Conservation (phyloP, 2,113 vertebrate genomes). For the Planiliza haematocheilus region DNA sequence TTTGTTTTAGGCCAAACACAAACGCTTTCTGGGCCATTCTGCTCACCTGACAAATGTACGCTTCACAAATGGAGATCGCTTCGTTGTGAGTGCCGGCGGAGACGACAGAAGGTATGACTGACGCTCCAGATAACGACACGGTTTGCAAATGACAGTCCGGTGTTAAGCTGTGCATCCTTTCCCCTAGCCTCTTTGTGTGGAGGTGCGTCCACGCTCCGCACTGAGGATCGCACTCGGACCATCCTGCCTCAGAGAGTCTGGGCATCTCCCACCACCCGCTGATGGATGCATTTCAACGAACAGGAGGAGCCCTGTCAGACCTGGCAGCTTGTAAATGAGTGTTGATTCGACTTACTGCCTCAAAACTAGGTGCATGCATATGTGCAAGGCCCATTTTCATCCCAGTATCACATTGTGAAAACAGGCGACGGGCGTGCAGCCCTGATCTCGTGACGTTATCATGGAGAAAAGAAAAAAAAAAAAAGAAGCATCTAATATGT, state of each 20-base stretch:
- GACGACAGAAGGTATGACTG: constrained; percentile 92
- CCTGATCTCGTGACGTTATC: constrained; percentile 38
- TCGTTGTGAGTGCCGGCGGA: constrained; percentile 94
- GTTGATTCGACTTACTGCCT: constrained; percentile 67
- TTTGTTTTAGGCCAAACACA: constrained; percentile 94
- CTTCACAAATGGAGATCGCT: constrained; percentile 93
- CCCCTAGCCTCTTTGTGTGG: constrained; percentile 94
- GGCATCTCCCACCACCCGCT: constrained; percentile 9
- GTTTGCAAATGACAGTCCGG: background rate
- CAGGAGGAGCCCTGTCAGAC: constrained; percentile 29
- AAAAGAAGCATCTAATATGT: constrained; percentile 41
- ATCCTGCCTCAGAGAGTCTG: constrained; percentile 52
- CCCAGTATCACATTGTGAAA: constrained; percentile 59
- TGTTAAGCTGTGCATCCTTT: background rate
- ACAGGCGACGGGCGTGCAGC: constrained; percentile 33
- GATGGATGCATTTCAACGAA: constrained; percentile 30
- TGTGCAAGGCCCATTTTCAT: constrained; percentile 63
- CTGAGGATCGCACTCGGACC: constrained; percentile 76
- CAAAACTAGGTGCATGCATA: constrained; percentile 73
- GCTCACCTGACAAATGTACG: constrained; percentile 95
- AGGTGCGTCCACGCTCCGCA: constrained; percentile 93
- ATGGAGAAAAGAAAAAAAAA: background rate
- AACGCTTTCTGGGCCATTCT: constrained; percentile 96
- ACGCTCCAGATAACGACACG: background rate
- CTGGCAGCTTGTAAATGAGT: constrained; percentile 66